These are phyloP conservation scores for Otolemur garnettii DNA, from an alignment of 2,113 vertebrate species.

Conservation along the genomic window DNA sequence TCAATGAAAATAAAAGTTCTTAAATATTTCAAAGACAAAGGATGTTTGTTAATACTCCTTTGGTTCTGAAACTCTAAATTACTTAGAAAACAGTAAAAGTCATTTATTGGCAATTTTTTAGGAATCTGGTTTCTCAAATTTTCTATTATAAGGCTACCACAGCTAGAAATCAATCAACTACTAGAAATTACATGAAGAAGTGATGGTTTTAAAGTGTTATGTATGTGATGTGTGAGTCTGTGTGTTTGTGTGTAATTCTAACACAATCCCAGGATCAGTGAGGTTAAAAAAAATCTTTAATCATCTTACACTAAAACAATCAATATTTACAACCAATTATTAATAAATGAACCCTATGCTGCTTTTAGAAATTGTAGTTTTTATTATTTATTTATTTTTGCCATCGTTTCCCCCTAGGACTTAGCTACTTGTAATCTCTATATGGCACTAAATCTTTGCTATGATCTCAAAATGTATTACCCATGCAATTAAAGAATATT, in stretches of 20 bases:
- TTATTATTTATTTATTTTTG: neutral
- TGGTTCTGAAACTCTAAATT: neutral
- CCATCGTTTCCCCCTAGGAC: neutral
- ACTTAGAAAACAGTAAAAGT: neutral
- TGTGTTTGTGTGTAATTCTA: neutral
- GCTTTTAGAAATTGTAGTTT: neutral
- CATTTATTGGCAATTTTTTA: neutral
- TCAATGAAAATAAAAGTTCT: neutral
- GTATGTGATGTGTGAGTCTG: too few relatives aligned
- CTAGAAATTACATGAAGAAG: neutral
- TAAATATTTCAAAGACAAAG: slow-evolving; percentile 5
- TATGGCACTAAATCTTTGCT: neutral
- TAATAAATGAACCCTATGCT: neutral
- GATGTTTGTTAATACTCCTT: neutral
- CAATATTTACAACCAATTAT: neutral
- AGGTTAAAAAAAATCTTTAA: neutral
- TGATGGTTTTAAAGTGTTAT: neutral
- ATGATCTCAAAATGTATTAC: neutral
- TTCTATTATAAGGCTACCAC: neutral
- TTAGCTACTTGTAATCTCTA: neutral
- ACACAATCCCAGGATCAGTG: neutral
- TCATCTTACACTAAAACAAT: neutral
- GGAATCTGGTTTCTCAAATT: neutral
- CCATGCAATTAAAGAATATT: neutral
- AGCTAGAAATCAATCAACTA: neutral